phyloP scores from a whole-genome alignment of 1,140 invertebrate genomes.

The Drosophila tropicalis region DNA sequence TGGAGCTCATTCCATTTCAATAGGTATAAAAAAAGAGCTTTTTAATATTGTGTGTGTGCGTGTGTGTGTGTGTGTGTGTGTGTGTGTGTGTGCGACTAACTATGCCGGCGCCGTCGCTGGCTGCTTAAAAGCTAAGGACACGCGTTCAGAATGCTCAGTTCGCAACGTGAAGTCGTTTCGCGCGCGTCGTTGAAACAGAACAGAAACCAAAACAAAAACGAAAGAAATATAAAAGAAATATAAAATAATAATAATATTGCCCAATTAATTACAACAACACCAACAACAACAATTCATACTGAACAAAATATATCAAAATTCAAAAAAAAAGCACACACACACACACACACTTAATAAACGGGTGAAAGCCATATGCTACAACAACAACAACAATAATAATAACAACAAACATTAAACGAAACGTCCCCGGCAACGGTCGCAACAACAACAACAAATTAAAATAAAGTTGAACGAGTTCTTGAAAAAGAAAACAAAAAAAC shows the following conservation, averaged over 20 bases:
- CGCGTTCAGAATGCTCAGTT: conserved; percentile 65
- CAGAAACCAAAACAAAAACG: not conserved
- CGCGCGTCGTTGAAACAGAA: conserved; percentile 46
- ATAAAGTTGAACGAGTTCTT: conserved; percentile 14
- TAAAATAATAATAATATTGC: not conserved
- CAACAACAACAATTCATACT: conserved; percentile 17
- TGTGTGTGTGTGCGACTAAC: not conserved
- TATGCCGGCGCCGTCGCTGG: conserved; percentile 48
- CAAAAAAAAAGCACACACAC: conserved; percentile 9
- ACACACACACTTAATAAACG: conserved; percentile 1
- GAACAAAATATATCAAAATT: conserved; percentile 25
- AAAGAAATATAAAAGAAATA: conserved; percentile 4
- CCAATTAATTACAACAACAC: not conserved
- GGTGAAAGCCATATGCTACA: conserved; percentile 42
- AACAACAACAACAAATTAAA: conserved; percentile 10
- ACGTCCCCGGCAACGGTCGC: conserved; percentile 23
- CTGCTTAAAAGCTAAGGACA: conserved; percentile 79
- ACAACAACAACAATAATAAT: not conserved
- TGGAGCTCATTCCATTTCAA: not conserved
- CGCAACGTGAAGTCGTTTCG: conserved; percentile 66
- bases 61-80: not conserved
- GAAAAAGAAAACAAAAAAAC: conserved; percentile 15
- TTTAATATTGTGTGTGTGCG: conserved; percentile 1
- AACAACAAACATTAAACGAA: not conserved
- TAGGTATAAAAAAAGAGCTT: conserved; percentile 9